Percentiles rank a stretch among this genome's conserved stretches.
Conservation (phyloP, 2,888 invertebrate genomes). For the Acanthacorydalis orientalis region DNA sequence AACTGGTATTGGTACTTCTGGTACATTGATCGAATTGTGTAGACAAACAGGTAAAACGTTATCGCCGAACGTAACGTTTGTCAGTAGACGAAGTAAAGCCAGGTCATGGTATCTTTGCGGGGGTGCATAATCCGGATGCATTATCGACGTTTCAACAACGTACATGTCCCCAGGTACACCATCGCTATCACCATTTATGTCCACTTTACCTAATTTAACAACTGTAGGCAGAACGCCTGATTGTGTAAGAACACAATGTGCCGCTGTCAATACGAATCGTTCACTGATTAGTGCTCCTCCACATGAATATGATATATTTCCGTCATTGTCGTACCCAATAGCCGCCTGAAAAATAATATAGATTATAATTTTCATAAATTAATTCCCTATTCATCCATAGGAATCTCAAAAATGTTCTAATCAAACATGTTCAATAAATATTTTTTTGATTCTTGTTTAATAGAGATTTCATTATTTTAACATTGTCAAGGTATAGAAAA, state of each 20-base stretch:
- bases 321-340: constrained; percentile 17
- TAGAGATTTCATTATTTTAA: neutral
- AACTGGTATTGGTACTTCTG: constrained; percentile 23
- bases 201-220: constrained; percentile 19
- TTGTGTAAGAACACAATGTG: constrained; percentile 29
- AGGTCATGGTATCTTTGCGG: constrained; percentile 23
- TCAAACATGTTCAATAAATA: neutral
- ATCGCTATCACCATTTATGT: constrained; percentile 14
- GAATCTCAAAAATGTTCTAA: no score
- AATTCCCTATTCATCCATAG: no score
- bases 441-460: neutral
- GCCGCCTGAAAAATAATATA: constrained; percentile 20
- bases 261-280: constrained; percentile 36
- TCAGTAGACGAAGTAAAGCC: constrained; percentile 22
- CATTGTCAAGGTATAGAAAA: no score
- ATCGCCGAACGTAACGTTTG: constrained; percentile 15
- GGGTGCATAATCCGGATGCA: constrained; percentile 21
- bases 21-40: constrained; percentile 18
- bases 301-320: constrained; percentile 22
- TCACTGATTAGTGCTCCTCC: constrained; percentile 36
- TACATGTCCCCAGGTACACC: constrained; percentile 20
- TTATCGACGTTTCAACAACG: constrained; percentile 16
- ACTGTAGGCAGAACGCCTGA: constrained; percentile 9
- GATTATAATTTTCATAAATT: neutral
- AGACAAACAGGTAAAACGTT: constrained; percentile 30